Percentiles rank a stretch among this genome's conserved stretches.
Conservation (phyloP, 1,140 invertebrate species). For the Charaxes varanes region DNA sequence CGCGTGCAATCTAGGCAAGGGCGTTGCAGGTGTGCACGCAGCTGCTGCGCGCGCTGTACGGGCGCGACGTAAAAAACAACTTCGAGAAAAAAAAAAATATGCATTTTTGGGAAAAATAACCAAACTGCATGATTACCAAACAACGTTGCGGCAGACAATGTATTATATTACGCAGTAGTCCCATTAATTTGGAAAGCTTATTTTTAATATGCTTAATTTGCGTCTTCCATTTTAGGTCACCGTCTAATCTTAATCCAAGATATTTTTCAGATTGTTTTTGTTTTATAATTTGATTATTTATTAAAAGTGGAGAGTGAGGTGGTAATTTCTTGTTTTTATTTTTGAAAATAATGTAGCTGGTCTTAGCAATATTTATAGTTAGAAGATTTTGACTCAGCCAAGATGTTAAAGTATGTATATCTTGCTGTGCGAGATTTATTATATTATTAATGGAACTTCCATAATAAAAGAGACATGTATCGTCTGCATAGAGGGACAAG, state of each 20-base stretch:
- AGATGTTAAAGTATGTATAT: slow-evolving; percentile 7
- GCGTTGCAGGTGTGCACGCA: slow-evolving; percentile 77
- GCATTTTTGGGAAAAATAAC: no score
- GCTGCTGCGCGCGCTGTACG: slow-evolving; percentile 86
- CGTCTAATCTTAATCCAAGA: slow-evolving; percentile 8
- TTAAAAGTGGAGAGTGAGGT: slow-evolving; percentile 4
- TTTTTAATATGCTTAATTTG: no score
- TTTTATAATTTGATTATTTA: slow-evolving; percentile 6
- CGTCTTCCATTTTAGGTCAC: slow-evolving; percentile 1
- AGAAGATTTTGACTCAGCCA: slow-evolving; percentile 16
- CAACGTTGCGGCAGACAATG: no score
- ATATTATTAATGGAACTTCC: no score
- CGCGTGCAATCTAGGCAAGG: background rate
- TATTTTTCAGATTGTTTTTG: slow-evolving; percentile 16
- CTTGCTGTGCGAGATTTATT: slow-evolving; percentile 8
- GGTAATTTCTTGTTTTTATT: slow-evolving; percentile 12
- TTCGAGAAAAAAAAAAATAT: no score
- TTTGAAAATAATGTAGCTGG: slow-evolving; percentile 8
- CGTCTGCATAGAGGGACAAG: slow-evolving; percentile 13
- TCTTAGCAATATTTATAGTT: slow-evolving; percentile 12
- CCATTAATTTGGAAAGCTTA: no score
- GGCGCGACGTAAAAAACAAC: no score
- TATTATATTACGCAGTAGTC: no score
- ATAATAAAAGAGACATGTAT: slow-evolving; percentile 14
- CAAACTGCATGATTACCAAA: no score